Evolutionary conservation across 2,797 vertebrate species (phyloP), one percentile per base, ranked within the genome.

Genomic region (Coregonus ussuriensis): DNA sequence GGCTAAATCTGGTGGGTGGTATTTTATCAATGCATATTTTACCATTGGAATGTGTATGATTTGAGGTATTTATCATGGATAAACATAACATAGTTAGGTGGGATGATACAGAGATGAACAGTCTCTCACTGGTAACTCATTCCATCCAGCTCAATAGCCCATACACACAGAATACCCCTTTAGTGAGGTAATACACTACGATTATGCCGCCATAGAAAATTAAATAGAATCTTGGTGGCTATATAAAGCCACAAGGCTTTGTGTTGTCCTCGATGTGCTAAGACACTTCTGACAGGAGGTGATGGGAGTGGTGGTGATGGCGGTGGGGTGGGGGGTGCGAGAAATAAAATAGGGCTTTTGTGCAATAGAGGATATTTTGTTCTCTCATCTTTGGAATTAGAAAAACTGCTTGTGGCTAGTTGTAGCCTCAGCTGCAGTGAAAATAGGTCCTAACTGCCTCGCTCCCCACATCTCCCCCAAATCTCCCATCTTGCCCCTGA

Each of bases 401-500:
- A 91, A 88, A 89, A 93, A 92, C 84, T 83, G 91, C 92, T 94
- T 81, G 88, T 92, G 92, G 92, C 91, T 85, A 92, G 86, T 74
- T 67, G 78, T 89, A 87, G 90, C 88, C 92, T 88, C 88, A 92
- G 91, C 91, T 93, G 91, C 14, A 56, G 84, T 82, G 88, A 86
- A 88, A 89, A 90, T 88, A 80, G 88, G 84, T 81, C 82, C 84
- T 86, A 78, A 85, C 91, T 91, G 87, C 87, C 86, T 89, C 80
- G 13, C 88, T 91, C 86, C 82, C 83, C 82, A 86, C 88, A 92
- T 90, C 89, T 87, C 79, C 87, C 83, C 85, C 13, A 47, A 13
- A 47, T 47, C 9, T 33, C 31, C 31, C 31, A 33, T 33, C 31
- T 47, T 47, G 90, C 91, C 93, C 91, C 88, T 81, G 82, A 92